Evolutionary conservation across 2,113 vertebrate genomes (phyloP).

Genomic region (Phoenicopterus ruber): DNA sequence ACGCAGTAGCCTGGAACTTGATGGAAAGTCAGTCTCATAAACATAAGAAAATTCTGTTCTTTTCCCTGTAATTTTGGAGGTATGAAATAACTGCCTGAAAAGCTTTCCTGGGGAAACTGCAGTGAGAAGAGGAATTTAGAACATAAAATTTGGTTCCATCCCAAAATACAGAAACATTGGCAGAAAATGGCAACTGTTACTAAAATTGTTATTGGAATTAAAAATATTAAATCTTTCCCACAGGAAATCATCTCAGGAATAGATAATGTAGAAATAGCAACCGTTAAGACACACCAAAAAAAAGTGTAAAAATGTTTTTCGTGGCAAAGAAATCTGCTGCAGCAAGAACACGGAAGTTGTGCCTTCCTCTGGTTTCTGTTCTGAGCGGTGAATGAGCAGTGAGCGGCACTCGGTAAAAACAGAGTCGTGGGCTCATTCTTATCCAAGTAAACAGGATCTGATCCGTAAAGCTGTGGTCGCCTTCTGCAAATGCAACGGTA

Average conservation of each 20-base stretch:
- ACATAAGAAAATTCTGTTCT: neutral
- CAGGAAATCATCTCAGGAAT: constrained; percentile 42
- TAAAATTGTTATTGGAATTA: constrained; percentile 43
- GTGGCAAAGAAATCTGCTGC: constrained; percentile 16
- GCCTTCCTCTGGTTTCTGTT: neutral
- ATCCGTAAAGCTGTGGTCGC: neutral
- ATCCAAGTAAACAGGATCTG: neutral
- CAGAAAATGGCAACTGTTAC: constrained; percentile 47
- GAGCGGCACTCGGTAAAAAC: neutral
- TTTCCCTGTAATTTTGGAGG: neutral
- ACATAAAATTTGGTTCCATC: neutral
- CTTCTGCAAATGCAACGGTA: neutral
- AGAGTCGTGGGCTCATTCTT: neutral
- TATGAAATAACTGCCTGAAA: neutral
- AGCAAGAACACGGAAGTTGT: neutral
- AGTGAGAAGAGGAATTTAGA: neutral
- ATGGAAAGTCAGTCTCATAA: constrained; percentile 20
- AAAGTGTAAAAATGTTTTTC: constrained; percentile 30
- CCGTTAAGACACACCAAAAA: neutral
- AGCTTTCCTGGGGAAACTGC: constrained; percentile 5
- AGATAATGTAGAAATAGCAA: constrained; percentile 54
- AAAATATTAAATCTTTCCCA: constrained; percentile 43
- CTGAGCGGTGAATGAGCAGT: neutral
- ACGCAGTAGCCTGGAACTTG: neutral
- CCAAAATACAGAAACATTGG: constrained; percentile 23